These are phyloP conservation scores for Martes martes DNA, from an alignment of 2,113 vertebrate genomes.

Conservation along the genomic window DNA sequence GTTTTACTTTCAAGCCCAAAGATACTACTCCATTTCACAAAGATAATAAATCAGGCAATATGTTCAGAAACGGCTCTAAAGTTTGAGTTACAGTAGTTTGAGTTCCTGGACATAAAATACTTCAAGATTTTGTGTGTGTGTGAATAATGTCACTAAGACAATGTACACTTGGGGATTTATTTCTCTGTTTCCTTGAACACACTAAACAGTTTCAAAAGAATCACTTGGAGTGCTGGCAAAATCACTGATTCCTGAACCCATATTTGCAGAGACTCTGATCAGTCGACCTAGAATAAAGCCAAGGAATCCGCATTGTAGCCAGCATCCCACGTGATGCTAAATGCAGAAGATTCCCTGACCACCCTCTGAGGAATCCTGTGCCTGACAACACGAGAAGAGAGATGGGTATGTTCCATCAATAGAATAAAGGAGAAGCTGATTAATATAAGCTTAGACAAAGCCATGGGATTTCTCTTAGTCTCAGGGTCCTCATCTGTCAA, in stretches of 20 bases:
- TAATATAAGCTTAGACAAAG: background rate
- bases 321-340: background rate
- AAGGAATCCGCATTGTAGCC: background rate
- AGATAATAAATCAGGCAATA: background rate
- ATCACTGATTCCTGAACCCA: background rate
- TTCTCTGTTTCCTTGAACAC: background rate
- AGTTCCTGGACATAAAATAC: conserved; percentile 9
- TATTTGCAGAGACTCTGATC: background rate
- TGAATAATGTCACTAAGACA: background rate
- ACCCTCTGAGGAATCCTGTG: background rate
- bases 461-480: background rate
- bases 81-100: background rate
- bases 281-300: background rate
- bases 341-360: background rate
- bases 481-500: background rate
- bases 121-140: background rate
- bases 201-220: background rate
- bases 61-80: background rate
- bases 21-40: background rate
- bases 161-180: background rate
- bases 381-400: background rate
- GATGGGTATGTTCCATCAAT: background rate
- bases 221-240: background rate
- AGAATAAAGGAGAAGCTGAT: background rate
- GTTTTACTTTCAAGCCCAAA: background rate